These are phyloP conservation scores for Varecia variegata DNA, from an alignment of 2,797 vertebrate genomes.

Conservation along the genomic window DNA sequence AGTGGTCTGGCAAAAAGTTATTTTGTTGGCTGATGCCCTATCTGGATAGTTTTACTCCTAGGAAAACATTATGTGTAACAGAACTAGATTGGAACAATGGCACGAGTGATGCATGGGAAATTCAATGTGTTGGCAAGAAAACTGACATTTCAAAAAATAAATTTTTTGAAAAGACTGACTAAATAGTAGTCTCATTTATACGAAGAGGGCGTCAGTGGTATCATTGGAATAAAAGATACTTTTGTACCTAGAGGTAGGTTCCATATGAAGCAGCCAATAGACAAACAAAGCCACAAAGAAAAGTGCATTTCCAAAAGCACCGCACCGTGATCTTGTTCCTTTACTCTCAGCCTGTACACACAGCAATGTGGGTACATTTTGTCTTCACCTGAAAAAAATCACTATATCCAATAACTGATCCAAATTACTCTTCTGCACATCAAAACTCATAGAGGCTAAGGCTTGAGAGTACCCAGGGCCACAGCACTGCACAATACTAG, in stretches of 20 bases:
- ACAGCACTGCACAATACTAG: background rate
- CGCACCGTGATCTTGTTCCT: background rate
- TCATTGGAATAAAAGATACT: slow-evolving; percentile 13
- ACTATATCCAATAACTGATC: background rate
- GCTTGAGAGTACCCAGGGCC: background rate
- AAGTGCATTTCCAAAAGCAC: background rate
- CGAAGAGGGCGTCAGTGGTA: background rate
- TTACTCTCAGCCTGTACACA: background rate
- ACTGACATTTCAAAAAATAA: slow-evolving; percentile 10
- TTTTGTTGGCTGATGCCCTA: background rate
- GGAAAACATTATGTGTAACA: slow-evolving; percentile 16
- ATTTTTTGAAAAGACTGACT: background rate
- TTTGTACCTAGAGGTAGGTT: background rate
- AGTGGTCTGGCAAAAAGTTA: background rate
- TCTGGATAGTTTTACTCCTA: slow-evolving; percentile 29
- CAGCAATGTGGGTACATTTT: background rate
- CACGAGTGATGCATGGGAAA: slow-evolving; percentile 4
- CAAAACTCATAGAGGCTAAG: background rate
- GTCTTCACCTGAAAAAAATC: slow-evolving; percentile 1
- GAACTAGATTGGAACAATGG: slow-evolving; percentile 30
- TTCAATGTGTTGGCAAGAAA: slow-evolving; percentile 54
- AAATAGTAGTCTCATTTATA: background rate
- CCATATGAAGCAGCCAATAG: background rate
- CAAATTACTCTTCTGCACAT: background rate
- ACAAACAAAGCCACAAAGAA: background rate